A percentile compares a stretch with the other conserved stretches of the same genome.
phyloP scores from a whole-genome alignment of 2,113 vertebrate genomes.

The Sylvietta virens region DNA sequence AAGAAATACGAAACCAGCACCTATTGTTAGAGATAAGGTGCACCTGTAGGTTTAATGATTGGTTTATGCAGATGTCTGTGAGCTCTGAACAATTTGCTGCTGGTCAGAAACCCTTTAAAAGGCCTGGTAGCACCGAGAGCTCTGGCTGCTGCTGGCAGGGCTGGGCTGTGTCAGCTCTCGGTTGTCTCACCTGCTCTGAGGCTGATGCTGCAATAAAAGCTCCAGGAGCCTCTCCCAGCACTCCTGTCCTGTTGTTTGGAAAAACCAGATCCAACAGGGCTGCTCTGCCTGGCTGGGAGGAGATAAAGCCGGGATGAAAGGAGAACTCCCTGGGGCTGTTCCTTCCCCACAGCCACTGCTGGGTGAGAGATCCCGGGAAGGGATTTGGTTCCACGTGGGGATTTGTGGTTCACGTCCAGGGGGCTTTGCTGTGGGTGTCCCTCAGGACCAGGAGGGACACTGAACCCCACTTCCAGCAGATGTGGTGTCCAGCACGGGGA shows the following conservation, averaged over 20 bases:
- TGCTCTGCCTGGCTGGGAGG: neutral
- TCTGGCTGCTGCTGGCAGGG: too few relatives aligned
- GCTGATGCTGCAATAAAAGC: too few relatives aligned
- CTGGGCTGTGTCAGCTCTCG: too few relatives aligned
- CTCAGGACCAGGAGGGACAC: neutral
- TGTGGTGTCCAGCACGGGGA: neutral
- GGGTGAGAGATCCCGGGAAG: fast-evolving
- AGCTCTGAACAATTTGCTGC: neutral
- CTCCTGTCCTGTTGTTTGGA: too few relatives aligned
- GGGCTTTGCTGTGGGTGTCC: neutral
- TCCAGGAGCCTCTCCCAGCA: too few relatives aligned
- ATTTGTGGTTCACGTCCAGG: neutral
- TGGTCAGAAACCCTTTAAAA: too few relatives aligned
- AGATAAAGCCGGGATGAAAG: neutral
- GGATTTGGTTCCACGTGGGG: neutral
- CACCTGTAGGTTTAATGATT: neutral
- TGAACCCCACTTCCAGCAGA: fast-evolving
- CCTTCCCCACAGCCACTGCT: neutral
- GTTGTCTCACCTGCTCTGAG: too few relatives aligned
- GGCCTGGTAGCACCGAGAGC: too few relatives aligned
- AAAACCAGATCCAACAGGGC: too few relatives aligned
- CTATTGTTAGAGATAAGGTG: neutral
- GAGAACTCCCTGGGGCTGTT: neutral
- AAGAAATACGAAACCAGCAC: neutral
- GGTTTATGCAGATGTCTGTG: neutral